Evolutionary conservation across 2,888 invertebrate genomes (phyloP).

Genomic region (Tetropium fuscum): DNA sequence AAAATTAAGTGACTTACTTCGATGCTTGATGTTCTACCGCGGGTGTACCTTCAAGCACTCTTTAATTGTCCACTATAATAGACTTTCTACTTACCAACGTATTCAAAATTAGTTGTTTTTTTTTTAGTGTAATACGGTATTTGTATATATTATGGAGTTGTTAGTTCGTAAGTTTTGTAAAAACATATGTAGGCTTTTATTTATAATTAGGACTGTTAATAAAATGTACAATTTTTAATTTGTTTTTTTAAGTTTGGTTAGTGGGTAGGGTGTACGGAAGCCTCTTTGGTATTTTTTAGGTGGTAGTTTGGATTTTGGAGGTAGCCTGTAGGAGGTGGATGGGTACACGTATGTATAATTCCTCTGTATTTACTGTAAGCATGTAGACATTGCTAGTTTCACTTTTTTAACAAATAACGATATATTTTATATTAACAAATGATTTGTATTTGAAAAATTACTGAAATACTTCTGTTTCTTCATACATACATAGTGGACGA

Average conservation of each 20-base stretch:
- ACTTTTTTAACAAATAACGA: not conserved
- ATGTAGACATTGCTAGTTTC: slow-evolving; percentile 2
- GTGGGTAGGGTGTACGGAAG: slow-evolving; percentile 8
- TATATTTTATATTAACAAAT: not conserved
- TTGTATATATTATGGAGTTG: slow-evolving; percentile 24
- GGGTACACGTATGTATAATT: slow-evolving; percentile 9
- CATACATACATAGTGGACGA: too few relatives aligned
- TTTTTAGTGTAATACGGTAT: not conserved
- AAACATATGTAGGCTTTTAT: slow-evolving; percentile 18
- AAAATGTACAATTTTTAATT: slow-evolving; percentile 13
- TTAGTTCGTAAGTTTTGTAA: slow-evolving; percentile 21
- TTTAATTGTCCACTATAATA: not conserved
- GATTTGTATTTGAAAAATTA: too few relatives aligned
- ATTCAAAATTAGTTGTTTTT: not conserved
- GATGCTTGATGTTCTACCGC: not conserved
- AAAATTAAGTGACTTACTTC: not conserved
- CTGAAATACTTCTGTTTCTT: too few relatives aligned
- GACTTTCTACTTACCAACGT: not conserved
- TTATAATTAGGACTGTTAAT: slow-evolving; percentile 21
- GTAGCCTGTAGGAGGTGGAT: not conserved
- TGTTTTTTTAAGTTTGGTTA: slow-evolving; percentile 7
- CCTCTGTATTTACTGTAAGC: slow-evolving; percentile 4
- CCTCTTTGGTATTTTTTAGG: slow-evolving; percentile 8
- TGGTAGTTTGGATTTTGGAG: slow-evolving; percentile 18
- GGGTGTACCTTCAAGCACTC: not conserved